Evolutionary conservation across 2,797 vertebrate species (phyloP).

Genomic region (Anguilla obscura): DNA sequence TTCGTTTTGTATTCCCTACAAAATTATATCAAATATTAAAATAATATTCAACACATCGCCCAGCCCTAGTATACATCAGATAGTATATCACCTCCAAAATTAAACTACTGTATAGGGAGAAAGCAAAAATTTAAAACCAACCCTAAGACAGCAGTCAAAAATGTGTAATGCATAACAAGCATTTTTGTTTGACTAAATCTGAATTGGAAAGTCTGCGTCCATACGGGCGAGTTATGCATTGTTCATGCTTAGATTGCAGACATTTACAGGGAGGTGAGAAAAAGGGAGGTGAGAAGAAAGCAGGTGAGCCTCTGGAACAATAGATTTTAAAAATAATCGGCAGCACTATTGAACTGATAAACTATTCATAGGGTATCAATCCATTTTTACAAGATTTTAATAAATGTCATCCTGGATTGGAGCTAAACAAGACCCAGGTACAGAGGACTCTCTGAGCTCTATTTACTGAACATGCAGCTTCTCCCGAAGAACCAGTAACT

Average conservation of each 20-base stretch:
- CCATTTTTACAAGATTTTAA: background rate
- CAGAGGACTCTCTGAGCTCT: background rate
- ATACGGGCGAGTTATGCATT: background rate
- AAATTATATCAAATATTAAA: no score
- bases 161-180: no score
- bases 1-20: no score
- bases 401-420: background rate
- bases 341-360: background rate
- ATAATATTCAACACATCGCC: no score
- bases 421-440: background rate
- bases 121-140: no score
- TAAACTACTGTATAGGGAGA: no score
- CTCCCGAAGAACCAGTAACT: background rate
- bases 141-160: no score
- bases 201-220: no score
- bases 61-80: no score
- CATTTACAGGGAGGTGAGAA: background rate
- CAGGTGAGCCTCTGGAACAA: background rate
- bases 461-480: background rate
- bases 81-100: no score
- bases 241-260: background rate
- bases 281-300: background rate
- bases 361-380: background rate
- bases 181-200: no score
- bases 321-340: background rate